These are phyloP conservation scores for Petromus typicus DNA, from an alignment of 2,113 vertebrate species.

Conservation along the genomic window DNA sequence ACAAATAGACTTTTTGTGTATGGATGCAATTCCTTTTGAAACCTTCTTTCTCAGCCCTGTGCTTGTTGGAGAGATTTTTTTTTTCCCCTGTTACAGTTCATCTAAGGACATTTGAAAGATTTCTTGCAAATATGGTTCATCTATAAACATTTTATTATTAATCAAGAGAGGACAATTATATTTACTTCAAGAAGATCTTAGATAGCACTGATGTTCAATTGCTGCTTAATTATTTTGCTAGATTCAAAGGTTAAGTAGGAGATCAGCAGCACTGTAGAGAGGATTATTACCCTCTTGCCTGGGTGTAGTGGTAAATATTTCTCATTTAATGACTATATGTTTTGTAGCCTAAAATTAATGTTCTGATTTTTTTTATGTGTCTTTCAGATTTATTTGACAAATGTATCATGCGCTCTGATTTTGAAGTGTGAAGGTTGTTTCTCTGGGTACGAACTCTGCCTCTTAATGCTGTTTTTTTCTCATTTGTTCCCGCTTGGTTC, in stretches of 20 bases:
- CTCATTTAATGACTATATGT: not conserved
- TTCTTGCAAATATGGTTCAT: conserved; percentile 34
- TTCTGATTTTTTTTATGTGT: not conserved
- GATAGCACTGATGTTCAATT: not conserved
- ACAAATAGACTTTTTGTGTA: not conserved
- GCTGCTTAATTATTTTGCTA: conserved; percentile 56
- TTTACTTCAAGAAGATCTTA: conserved; percentile 42
- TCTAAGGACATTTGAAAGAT: conserved; percentile 36
- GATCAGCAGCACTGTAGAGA: not conserved
- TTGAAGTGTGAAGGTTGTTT: conserved; percentile 1
- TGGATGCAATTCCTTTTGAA: not conserved
- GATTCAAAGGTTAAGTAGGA: not conserved
- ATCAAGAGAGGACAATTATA: conserved; percentile 8
- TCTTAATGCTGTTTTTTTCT: conserved; percentile 5
- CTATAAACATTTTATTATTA: conserved; percentile 13
- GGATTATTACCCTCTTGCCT: not conserved
- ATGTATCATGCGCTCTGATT: not conserved
- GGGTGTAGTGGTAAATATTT: not conserved
- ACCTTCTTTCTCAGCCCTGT: not conserved
- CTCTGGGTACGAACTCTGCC: not conserved
- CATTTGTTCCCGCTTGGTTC: conserved; percentile 41
- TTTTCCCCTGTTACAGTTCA: conserved; percentile 1
- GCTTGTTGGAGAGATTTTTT: not conserved
- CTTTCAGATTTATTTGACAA: not conserved
- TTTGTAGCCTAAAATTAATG: not conserved